Evolutionary conservation across 2,888 invertebrate genomes (phyloP).

Genomic region (Xylota segnis): DNA sequence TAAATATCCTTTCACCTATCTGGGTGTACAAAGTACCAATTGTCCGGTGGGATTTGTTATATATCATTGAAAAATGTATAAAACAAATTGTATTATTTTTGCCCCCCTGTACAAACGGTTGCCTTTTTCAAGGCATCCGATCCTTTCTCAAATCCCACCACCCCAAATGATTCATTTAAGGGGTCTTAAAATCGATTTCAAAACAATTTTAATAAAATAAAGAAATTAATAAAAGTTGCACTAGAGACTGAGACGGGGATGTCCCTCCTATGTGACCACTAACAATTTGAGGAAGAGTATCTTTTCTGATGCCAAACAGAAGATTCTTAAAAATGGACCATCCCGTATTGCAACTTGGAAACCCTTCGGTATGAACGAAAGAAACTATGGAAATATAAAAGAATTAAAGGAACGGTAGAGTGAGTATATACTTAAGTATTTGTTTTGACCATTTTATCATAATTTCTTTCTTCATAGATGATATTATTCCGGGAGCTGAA

Average conservation of each 20-base stretch:
- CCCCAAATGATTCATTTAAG: slow-evolving; percentile 70
- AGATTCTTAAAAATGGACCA: too few species aligned
- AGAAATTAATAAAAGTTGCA: background rate
- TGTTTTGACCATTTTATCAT: too few species aligned
- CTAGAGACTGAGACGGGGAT: background rate
- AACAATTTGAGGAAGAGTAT: too few species aligned
- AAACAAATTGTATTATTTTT: background rate
- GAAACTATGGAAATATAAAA: too few species aligned
- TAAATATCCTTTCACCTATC: slow-evolving; percentile 56
- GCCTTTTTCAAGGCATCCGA: slow-evolving; percentile 59
- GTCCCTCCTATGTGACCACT: too few species aligned
- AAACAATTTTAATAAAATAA: slow-evolving; percentile 13
- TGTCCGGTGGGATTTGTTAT: slow-evolving; percentile 73
- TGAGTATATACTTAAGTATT: too few species aligned
- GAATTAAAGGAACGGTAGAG: too few species aligned
- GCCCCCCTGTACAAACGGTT: slow-evolving; percentile 7
- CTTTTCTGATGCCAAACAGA: too few species aligned
- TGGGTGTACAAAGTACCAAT: slow-evolving; percentile 56
- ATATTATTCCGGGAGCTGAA: too few species aligned
- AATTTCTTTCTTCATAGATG: too few species aligned
- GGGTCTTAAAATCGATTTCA: slow-evolving; percentile 47
- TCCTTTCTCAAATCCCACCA: slow-evolving; percentile 67
- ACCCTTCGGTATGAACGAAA: too few species aligned
- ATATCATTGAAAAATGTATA: slow-evolving; percentile 38
- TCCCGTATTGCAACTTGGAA: too few species aligned